phyloP scores from a whole-genome alignment of 2,113 vertebrate genomes.

The Epinephelus moara region DNA sequence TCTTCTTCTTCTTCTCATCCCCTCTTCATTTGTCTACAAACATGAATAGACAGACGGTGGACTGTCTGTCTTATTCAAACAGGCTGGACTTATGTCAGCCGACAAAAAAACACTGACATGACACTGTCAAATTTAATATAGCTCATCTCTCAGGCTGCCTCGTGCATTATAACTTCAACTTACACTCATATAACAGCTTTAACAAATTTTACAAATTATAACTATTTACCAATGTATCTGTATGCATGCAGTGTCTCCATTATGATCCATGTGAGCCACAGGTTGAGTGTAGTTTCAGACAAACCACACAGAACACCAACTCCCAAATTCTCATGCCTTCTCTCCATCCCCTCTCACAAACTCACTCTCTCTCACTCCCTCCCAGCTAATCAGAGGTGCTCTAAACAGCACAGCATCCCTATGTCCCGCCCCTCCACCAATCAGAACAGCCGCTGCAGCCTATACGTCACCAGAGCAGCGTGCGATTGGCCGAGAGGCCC shows the following conservation, averaged over 20 bases:
- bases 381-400: constrained; percentile 74
- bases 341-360: constrained; percentile 31
- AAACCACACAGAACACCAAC: constrained; percentile 60
- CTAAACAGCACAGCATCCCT: constrained; percentile 1
- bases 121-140: constrained; percentile 1
- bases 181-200: neutral
- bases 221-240: neutral
- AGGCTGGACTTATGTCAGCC: neutral
- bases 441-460: constrained; percentile 37
- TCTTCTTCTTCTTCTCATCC: constrained; percentile 12
- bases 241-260: neutral
- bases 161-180: neutral
- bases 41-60: neutral
- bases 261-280: constrained; percentile 50
- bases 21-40: constrained; percentile 21
- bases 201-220: too few relatives aligned
- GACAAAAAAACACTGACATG: neutral
- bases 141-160: neutral
- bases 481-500: constrained; percentile 76
- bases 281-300: constrained; percentile 69
- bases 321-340: constrained; percentile 54
- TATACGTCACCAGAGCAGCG: constrained; percentile 79
- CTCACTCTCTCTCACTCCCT: neutral
- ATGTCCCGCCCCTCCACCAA: constrained; percentile 74
- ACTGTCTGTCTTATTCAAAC: neutral